Conservation (phyloP, 1,140 invertebrate species). For the Parasteatoda tepidariorum region DNA sequence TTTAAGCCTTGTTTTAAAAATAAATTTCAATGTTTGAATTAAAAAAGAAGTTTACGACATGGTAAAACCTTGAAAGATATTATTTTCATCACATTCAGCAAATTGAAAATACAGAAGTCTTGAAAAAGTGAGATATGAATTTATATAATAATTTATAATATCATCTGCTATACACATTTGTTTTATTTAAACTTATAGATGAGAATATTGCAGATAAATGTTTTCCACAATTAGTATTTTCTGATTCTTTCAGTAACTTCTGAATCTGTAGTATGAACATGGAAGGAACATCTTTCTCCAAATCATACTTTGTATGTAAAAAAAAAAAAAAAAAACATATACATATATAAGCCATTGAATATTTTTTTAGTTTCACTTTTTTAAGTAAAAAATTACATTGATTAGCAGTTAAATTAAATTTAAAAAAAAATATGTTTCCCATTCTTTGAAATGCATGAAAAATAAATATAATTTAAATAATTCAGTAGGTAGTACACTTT, state of each 20-base stretch:
- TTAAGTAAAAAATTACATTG: no score
- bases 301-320: constrained; percentile 6
- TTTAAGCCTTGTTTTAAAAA: no score
- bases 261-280: not conserved
- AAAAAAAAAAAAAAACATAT: not conserved
- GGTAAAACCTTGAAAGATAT: no score
- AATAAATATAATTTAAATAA: not conserved
- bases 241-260: not conserved
- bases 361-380: not conserved
- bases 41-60: no score
- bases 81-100: no score
- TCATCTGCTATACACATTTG: no score
- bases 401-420: not conserved
- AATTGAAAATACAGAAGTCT: no score
- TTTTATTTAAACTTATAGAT: no score
- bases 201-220: constrained; percentile 78
- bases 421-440: not conserved
- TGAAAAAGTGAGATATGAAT: no score
- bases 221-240: constrained; percentile 45
- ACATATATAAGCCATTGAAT: not conserved
- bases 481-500: not conserved
- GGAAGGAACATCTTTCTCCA: not conserved
- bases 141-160: no score
- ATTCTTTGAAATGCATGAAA: not conserved
- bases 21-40: no score